These are phyloP conservation scores for Hydrozoanthus gracilis DNA, from an alignment of 92 coral and sea anemone genomes.

Conservation along the genomic window DNA sequence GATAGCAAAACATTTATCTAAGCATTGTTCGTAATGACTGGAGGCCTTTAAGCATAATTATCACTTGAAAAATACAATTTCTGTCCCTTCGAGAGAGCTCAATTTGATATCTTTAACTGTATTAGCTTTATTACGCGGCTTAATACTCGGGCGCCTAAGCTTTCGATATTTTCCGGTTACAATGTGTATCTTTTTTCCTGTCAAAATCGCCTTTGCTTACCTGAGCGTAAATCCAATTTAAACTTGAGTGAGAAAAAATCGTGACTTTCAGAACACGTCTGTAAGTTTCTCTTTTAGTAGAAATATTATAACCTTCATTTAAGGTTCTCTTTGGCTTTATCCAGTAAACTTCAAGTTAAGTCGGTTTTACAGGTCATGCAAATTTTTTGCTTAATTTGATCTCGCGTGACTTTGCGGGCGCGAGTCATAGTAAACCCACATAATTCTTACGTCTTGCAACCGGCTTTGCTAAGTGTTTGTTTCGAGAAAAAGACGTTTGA, in stretches of 20 bases:
- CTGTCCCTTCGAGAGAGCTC: conserved; percentile 27
- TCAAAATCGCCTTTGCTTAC: neutral
- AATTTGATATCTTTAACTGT: conserved; percentile 6
- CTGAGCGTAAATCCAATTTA: conserved; percentile 3
- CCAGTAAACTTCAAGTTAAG: too few species aligned
- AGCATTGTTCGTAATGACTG: neutral
- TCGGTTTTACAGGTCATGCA: conserved; percentile 5
- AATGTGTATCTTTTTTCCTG: neutral
- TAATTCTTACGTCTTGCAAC: neutral
- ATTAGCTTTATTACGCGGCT: neutral
- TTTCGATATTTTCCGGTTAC: conserved; percentile 12
- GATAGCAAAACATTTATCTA: neutral
- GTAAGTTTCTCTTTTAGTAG: neutral
- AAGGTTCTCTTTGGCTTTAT: neutral
- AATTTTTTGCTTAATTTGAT: neutral
- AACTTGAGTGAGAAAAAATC: neutral
- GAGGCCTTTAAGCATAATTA: conserved; percentile 21
- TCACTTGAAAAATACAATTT: neutral
- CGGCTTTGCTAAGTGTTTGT: neutral
- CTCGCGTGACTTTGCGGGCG: conserved; percentile 37
- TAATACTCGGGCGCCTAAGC: neutral
- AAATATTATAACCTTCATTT: neutral
- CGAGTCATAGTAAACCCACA: neutral
- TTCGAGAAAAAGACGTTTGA: neutral
- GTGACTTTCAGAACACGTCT: neutral